These are phyloP conservation scores for Aurelia coerulea DNA, from an alignment of 30 jellyfish, hydroid and myxozoan genomes.

Conservation along the genomic window DNA sequence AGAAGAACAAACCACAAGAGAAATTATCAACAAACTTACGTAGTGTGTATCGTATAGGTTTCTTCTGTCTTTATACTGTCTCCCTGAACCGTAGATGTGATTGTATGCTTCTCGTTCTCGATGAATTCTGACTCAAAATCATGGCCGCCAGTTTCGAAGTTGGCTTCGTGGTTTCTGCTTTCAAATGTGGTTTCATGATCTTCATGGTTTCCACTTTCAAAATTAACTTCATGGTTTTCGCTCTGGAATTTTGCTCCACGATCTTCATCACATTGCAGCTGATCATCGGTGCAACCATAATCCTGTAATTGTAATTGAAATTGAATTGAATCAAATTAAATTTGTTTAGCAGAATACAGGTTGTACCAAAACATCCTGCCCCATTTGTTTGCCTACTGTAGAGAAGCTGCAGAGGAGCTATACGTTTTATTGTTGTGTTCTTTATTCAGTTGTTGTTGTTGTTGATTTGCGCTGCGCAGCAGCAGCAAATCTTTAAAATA, in stretches of 20 bases:
- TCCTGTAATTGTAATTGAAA: not conserved
- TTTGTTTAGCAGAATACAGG: no score
- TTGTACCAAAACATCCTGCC: not conserved
- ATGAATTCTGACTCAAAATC: not conserved
- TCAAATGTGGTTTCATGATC: not conserved
- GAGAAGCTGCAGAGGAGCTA: not conserved
- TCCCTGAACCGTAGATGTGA: not conserved
- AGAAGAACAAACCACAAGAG: not conserved
- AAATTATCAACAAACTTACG: not conserved
- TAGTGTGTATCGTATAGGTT: not conserved
- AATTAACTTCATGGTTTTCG: not conserved
- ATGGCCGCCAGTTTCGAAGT: not conserved
- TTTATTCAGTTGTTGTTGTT: not conserved
- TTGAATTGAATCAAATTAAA: no score
- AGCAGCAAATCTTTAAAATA: no score
- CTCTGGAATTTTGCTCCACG: not conserved
- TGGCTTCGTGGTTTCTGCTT: not conserved
- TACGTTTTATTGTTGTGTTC: not conserved
- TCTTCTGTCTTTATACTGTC: not conserved
- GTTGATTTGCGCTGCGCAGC: no score
- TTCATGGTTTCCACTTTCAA: not conserved
- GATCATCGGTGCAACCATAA: not conserved
- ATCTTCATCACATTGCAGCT: not conserved
- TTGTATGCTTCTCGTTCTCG: not conserved
- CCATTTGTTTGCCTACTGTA: not conserved